A percentile compares a stretch with the other conserved stretches of the same genome.
These are phyloP conservation scores for Menidia menidia DNA, from an alignment of 2,797 vertebrate genomes.

Conservation along the genomic window DNA sequence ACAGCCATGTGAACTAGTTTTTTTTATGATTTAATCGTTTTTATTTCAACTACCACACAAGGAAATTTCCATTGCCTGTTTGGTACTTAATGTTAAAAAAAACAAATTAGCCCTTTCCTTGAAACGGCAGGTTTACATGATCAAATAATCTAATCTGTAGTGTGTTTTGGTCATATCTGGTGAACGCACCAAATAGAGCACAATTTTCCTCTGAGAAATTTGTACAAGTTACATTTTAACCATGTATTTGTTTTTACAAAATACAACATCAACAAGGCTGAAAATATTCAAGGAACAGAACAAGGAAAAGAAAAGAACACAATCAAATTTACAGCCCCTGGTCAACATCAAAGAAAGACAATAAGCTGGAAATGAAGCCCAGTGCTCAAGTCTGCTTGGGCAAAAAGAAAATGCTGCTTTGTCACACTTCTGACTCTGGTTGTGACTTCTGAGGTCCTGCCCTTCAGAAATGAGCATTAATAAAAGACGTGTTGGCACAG, in stretches of 20 bases:
- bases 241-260: neutral
- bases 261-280: neutral
- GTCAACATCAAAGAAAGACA: neutral
- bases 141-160: neutral
- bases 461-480: neutral
- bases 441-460: neutral
- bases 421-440: neutral
- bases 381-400: neutral
- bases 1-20: neutral
- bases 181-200: neutral
- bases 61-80: neutral
- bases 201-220: neutral
- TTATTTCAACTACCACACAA: no score
- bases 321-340: neutral
- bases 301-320: neutral
- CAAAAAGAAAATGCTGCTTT: neutral
- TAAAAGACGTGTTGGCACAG: neutral
- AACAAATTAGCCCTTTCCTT: neutral
- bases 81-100: constrained; percentile 3
- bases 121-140: neutral
- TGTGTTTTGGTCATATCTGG: neutral
- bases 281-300: neutral
- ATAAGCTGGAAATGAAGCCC: neutral
- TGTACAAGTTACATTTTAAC: neutral
- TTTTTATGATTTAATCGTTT: no score